Percentiles rank a stretch among this genome's conserved stretches.
Conservation (phyloP, 2,888 invertebrate genomes). For the Pterobdella sp. region DNA sequence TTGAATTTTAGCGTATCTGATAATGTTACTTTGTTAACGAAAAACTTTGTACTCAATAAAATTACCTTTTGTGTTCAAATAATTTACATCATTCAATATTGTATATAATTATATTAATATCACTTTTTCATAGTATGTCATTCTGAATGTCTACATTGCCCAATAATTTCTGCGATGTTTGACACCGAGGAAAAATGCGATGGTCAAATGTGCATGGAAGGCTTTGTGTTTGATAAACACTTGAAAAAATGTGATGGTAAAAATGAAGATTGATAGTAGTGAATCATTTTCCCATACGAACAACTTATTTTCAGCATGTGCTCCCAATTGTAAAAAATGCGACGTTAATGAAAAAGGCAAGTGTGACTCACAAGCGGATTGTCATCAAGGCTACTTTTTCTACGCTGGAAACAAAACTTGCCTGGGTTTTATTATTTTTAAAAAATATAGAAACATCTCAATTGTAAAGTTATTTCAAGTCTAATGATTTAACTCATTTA, state of each 20-base stretch:
- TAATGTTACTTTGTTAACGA: no score
- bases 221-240: not conserved
- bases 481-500: not conserved
- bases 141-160: not conserved
- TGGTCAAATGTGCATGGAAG: not conserved
- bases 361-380: constrained; percentile 28
- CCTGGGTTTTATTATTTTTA: constrained; percentile 15
- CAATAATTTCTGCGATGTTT: not conserved
- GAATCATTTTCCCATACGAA: no score
- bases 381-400: constrained; percentile 24
- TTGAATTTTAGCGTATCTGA: not conserved
- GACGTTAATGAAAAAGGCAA: constrained; percentile 8
- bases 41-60: no score
- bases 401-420: constrained; percentile 25
- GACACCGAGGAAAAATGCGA: not conserved
- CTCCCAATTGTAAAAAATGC: constrained; percentile 27
- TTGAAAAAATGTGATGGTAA: not conserved
- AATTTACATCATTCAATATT: not conserved
- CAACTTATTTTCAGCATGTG: constrained; percentile 22
- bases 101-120: not conserved
- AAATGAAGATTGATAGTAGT: no score
- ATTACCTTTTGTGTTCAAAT: not conserved
- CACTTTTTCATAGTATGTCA: not conserved
- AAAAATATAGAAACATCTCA: not conserved
- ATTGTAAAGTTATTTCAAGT: not conserved